phyloP scores from a whole-genome alignment of 2,888 invertebrate genomes.

The Sesia bembeciformis region DNA sequence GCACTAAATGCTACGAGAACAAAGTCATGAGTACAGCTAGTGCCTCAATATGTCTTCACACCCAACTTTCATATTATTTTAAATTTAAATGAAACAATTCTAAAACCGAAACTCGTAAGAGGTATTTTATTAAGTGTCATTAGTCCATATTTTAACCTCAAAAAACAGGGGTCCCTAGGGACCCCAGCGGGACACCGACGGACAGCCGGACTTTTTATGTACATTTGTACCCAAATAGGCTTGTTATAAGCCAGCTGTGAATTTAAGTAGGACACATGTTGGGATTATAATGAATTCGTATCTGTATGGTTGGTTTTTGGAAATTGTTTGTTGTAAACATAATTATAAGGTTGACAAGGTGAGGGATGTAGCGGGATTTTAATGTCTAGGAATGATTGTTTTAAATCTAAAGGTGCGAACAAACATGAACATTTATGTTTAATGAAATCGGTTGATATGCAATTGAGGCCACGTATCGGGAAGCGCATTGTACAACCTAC shows the following conservation, averaged over 20 bases:
- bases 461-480: too few relatives aligned
- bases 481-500: too few relatives aligned
- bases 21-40: too few relatives aligned
- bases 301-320: slow-evolving; percentile 24
- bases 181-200: slow-evolving; percentile 42
- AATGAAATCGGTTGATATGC: too few relatives aligned
- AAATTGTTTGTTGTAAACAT: neutral
- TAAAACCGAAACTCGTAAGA: slow-evolving; percentile 17
- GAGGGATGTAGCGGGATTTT: neutral
- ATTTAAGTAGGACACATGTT: slow-evolving; percentile 57
- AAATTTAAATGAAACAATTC: too few relatives aligned
- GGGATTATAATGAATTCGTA: slow-evolving; percentile 57
- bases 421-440: too few relatives aligned
- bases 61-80: too few relatives aligned
- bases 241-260: slow-evolving; percentile 62
- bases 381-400: too few relatives aligned
- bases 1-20: too few relatives aligned
- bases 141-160: slow-evolving; percentile 20
- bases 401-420: too few relatives aligned
- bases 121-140: slow-evolving; percentile 59
- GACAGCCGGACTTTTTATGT: slow-evolving; percentile 31
- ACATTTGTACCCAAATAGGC: slow-evolving; percentile 41
- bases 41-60: too few relatives aligned
- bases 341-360: neutral
- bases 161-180: slow-evolving; percentile 38